phyloP scores from a whole-genome alignment of 2,113 vertebrate genomes.

The Axis porcinus region DNA sequence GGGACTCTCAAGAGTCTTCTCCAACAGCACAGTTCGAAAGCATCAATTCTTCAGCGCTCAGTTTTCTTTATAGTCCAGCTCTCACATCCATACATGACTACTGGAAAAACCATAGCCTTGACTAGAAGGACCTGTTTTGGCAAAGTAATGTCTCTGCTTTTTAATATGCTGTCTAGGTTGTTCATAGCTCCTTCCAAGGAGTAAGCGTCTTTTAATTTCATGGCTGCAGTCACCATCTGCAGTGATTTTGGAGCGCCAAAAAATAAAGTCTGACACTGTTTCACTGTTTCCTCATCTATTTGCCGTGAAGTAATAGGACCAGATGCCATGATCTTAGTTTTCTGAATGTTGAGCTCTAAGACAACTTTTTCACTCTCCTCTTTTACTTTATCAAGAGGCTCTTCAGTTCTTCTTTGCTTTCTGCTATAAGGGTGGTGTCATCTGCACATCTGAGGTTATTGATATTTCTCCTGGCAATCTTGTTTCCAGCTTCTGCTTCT shows the following conservation, averaged over 20 bases:
- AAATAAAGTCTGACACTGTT: no score
- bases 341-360: no score
- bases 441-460: no score
- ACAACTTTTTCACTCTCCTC: no score
- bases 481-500: no score
- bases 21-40: not conserved
- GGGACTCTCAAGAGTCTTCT: not conserved
- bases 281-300: no score
- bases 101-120: not conserved
- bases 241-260: not conserved
- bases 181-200: not conserved
- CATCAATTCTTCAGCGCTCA: not conserved
- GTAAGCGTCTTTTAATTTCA: not conserved
- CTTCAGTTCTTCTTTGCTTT: no score
- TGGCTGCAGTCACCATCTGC: not conserved
- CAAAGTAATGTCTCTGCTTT: not conserved
- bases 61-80: not conserved
- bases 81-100: not conserved
- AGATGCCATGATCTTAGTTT: no score
- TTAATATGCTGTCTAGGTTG: not conserved
- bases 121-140: not conserved
- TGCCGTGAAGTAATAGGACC: no score
- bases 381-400: no score
- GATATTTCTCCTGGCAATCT: no score
- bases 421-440: no score